Percentiles rank a stretch among this genome's conserved stretches.
phyloP scores from a whole-genome alignment of 2,888 invertebrate species.

The Leptopilina drosophilae region DNA sequence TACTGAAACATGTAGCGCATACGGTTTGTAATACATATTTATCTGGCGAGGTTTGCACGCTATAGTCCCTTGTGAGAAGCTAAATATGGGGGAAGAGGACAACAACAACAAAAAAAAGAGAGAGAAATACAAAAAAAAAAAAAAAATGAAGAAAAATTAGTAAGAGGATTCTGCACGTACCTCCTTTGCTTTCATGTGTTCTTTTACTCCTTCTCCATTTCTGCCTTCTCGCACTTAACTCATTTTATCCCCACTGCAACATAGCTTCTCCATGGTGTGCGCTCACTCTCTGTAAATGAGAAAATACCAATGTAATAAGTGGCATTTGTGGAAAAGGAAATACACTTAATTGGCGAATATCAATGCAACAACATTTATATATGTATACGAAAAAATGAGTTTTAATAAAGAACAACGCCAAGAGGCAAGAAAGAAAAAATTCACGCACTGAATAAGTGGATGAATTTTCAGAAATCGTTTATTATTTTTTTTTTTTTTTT shows the following conservation, averaged over 20 bases:
- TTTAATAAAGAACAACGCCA: no score
- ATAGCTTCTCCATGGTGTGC: not conserved
- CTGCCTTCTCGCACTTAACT: not conserved
- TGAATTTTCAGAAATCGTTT: no score
- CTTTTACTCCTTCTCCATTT: not conserved
- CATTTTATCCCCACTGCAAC: constrained; percentile 10
- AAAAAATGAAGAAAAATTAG: constrained; percentile 7
- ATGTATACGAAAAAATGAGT: no score
- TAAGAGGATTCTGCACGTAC: constrained; percentile 14
- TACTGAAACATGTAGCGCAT: constrained; percentile 1
- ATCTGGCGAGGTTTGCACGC: constrained; percentile 13
- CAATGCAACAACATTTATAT: not conserved
- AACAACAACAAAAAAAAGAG: not conserved
- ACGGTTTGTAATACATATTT: constrained; percentile 28
- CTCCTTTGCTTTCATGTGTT: constrained; percentile 6
- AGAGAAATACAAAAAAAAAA: not conserved
- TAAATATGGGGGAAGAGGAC: constrained; percentile 15
- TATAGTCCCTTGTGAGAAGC: not conserved
- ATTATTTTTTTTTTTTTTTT: no score
- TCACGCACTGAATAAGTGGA: no score
- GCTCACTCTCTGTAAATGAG: not conserved
- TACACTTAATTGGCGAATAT: constrained; percentile 24
- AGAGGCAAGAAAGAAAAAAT: no score
- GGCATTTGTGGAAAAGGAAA: constrained; percentile 15
- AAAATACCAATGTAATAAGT: constrained; percentile 24